Conservation (phyloP, 2,797 vertebrate genomes). For the Podarcis lilfordi region DNA sequence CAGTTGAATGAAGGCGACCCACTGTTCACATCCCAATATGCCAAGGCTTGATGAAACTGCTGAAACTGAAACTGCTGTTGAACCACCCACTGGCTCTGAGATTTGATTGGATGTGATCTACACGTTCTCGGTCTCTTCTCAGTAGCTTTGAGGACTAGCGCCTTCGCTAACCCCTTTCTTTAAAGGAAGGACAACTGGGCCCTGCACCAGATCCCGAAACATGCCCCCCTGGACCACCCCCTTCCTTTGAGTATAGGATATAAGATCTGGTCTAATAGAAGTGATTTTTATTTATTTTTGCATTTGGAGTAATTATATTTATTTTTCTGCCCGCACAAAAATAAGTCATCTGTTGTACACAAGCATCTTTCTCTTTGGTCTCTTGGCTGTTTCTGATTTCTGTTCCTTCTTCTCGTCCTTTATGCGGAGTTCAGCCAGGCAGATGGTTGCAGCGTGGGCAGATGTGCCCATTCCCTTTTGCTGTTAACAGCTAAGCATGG, state of each 20-base stretch:
- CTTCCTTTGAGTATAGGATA: background rate
- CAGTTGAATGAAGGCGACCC: too few species aligned
- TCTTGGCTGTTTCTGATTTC: background rate
- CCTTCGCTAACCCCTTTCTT: background rate
- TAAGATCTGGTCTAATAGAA: background rate
- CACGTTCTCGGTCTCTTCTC: background rate
- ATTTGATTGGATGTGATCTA: too few species aligned
- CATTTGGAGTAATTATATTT: background rate
- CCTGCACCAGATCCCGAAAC: background rate
- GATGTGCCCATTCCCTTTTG: background rate
- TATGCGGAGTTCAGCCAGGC: background rate
- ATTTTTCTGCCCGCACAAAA: background rate
- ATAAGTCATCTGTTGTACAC: background rate
- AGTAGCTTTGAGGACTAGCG: background rate
- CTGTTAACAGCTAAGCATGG: conserved; percentile 34
- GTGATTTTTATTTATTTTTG: background rate
- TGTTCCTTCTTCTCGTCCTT: conserved; percentile 23
- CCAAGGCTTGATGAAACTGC: background rate
- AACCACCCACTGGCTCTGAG: too few species aligned
- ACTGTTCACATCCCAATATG: too few species aligned
- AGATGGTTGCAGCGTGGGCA: background rate
- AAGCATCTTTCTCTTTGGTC: background rate
- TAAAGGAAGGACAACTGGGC: background rate
- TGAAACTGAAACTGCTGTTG: background rate
- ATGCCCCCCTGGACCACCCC: too few species aligned